Percentiles rank a stretch among this genome's conserved stretches.
Conservation (phyloP, 2,888 invertebrate genomes). For the Dasypolia templi region DNA sequence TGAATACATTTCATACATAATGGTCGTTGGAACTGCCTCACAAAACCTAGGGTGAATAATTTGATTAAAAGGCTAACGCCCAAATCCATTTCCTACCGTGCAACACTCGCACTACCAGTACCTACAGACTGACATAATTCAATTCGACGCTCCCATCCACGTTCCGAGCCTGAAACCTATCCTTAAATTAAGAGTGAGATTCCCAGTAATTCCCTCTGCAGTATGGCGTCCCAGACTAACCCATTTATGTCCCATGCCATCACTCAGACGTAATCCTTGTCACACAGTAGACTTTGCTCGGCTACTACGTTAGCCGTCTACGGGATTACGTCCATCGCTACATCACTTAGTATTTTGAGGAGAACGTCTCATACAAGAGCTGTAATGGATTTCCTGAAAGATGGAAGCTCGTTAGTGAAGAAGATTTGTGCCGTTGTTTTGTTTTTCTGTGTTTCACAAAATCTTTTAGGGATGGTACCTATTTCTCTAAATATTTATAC, state of each 20-base stretch:
- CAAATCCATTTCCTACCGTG: neutral
- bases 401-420: conserved; percentile 16
- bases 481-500: neutral
- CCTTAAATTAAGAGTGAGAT: conserved; percentile 35
- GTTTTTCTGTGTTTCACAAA: neutral
- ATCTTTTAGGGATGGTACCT: neutral
- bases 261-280: conserved; percentile 54
- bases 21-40: too few relatives aligned
- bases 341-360: conserved; percentile 50
- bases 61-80: neutral
- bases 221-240: conserved; percentile 44
- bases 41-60: neutral
- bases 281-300: conserved; percentile 36
- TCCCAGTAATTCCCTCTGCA: conserved; percentile 14
- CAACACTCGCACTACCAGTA: neutral
- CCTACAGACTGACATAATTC: conserved; percentile 15
- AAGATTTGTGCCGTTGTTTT: neutral
- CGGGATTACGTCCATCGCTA: conserved; percentile 59
- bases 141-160: conserved; percentile 29
- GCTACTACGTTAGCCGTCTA: conserved; percentile 36
- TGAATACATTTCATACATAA: neutral
- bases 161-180: conserved; percentile 12
- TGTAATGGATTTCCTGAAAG: conserved; percentile 44
- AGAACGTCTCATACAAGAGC: conserved; percentile 13
- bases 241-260: conserved; percentile 54